Evolutionary conservation across 1,140 invertebrate species (phyloP).

Genomic region (Holcopasites calliopsidis): DNA sequence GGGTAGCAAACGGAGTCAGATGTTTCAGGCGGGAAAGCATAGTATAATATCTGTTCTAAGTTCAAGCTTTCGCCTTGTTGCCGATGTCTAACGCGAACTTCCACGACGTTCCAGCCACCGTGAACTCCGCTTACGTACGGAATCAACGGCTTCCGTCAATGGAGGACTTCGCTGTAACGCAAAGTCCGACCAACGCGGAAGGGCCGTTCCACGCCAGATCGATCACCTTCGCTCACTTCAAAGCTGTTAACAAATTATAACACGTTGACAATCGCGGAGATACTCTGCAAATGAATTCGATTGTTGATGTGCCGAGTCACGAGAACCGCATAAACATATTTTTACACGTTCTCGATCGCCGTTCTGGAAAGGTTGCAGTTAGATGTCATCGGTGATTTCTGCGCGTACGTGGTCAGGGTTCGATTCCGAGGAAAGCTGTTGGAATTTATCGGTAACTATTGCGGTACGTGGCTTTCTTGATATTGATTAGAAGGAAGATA

Average conservation of each 20-base stretch:
- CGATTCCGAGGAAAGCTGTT: background rate
- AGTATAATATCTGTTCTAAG: slow-evolving; percentile 34
- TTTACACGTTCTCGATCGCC: background rate
- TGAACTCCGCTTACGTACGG: slow-evolving; percentile 13
- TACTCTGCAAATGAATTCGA: too few relatives aligned
- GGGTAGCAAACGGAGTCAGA: background rate
- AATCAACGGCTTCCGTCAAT: slow-evolving; percentile 47
- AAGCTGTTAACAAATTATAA: too few relatives aligned
- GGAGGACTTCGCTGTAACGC: slow-evolving; percentile 2
- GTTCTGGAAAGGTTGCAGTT: background rate
- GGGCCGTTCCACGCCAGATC: too few relatives aligned
- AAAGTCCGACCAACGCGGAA: slow-evolving; percentile 21
- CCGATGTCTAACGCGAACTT: slow-evolving; percentile 25
- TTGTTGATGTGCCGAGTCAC: too few relatives aligned
- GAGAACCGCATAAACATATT: background rate
- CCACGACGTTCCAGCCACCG: background rate
- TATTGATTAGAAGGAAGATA: background rate
- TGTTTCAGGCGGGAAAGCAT: slow-evolving; percentile 15
- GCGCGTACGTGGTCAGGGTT: slow-evolving; percentile 6
- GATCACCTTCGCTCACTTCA: too few relatives aligned
- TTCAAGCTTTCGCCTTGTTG: background rate
- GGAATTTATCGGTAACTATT: slow-evolving; percentile 2
- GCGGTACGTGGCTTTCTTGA: background rate
- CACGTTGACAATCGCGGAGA: too few relatives aligned
- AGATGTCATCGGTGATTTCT: background rate